Percentiles rank a stretch among this genome's conserved stretches.
Conservation (phyloP, 2,888 invertebrate genomes). For the Microplitis manilae region DNA sequence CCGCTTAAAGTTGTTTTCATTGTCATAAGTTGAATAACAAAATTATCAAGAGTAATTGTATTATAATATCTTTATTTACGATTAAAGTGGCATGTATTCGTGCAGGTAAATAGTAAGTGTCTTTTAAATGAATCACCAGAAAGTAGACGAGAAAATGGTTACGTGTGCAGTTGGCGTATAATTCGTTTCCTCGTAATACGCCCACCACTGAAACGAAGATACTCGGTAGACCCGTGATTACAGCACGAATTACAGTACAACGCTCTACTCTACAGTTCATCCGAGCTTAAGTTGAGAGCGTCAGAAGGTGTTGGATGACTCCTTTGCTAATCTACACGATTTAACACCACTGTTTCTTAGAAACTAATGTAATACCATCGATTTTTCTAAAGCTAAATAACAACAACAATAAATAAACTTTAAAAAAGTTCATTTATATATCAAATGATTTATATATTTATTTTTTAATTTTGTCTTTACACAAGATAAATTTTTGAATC, state of each 20-base stretch:
- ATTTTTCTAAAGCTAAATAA: slow-evolving; percentile 12
- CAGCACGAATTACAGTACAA: slow-evolving; percentile 29
- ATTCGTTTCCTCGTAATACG: slow-evolving; percentile 32
- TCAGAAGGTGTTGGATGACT: slow-evolving; percentile 32
- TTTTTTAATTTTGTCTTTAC: too few species aligned
- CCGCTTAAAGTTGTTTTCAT: background rate
- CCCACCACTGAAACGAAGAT: slow-evolving; percentile 13
- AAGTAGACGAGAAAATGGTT: slow-evolving; percentile 28
- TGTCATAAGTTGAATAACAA: background rate
- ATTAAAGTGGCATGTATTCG: background rate
- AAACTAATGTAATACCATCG: slow-evolving; percentile 19
- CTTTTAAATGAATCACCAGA: slow-evolving; percentile 13
- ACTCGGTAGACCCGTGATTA: slow-evolving; percentile 32
- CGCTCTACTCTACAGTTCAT: slow-evolving; percentile 7
- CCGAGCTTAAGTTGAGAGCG: slow-evolving; percentile 15
- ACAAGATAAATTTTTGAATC: too few species aligned
- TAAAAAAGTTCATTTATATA: too few species aligned
- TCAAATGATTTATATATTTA: too few species aligned
- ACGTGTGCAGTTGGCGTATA: slow-evolving; percentile 32
- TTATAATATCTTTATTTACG: background rate
- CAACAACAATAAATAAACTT: background rate
- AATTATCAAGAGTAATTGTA: background rate
- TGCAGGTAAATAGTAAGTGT: slow-evolving; percentile 12
- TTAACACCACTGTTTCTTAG: slow-evolving; percentile 19
- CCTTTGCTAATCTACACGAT: slow-evolving; percentile 27